Base-by-base conservation (phyloP, 1,140 invertebrate genomes). In the Zaprionus nigranus region DNA sequence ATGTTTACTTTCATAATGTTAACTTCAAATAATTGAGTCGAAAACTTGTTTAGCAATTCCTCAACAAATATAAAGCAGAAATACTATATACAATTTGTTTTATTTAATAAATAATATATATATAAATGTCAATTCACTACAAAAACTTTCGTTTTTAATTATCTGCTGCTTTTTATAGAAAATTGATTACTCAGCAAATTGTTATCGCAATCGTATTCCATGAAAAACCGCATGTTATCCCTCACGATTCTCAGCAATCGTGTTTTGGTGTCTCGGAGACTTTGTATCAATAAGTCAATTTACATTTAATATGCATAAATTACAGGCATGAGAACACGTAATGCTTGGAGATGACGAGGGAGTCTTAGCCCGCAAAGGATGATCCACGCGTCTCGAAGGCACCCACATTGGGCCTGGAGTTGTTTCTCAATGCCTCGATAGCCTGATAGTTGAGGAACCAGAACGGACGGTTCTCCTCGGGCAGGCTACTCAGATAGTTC, bases 391-490 rank as follows among this genome's bases (percentile, higher is more conserved):
- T 78, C 34, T 82, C 74, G 5, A 80, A 28, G 6, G 91, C 80
- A 6, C 81, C 78, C 5, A 81, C 85, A 74, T 79, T 87, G 13
- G 79, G 61, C 0, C 58, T 61, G 7, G 88, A 75, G 43, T 73
- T 78, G 36, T 92, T 93, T 11, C 92, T 75, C 30, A 92, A 80
- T 1, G 91, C 91, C 75, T 93, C 93, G 49, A 93, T 93, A 2
- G 87, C 86, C 64, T 92, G 71, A 51, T 90, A 91, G 75, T 93
- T 94, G 40, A 94, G 57, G 36, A 93, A 92, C 94, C 94, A 94
- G 78, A 94, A 94, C 0, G 94, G 94, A 66, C 93, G 93, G 22
- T 93, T 87, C 43, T 94, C 93, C 38, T 87, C 36, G 0, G 94
- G 94, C 30, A 93, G 68, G 15, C 82, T 75, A 28, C 81, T 93